Percentiles rank a stretch among this genome's conserved stretches.
Conservation (phyloP, 2,888 invertebrate genomes). For the Cheilosia scutellata region DNA sequence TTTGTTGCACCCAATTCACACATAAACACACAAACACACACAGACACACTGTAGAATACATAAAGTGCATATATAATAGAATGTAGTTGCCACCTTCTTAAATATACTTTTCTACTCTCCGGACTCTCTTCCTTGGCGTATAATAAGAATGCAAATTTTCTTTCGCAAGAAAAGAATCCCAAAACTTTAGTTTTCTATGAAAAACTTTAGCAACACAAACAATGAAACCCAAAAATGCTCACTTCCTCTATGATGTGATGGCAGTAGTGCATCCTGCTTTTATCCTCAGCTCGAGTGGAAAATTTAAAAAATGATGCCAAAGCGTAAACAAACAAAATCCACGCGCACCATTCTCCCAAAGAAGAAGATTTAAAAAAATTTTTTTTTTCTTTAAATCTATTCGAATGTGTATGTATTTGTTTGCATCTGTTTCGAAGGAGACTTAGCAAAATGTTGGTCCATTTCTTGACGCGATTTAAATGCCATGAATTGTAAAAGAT, state of each 20-base stretch:
- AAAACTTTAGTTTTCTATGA: slow-evolving; percentile 56
- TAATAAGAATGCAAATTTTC: slow-evolving; percentile 66
- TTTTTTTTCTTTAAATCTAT: slow-evolving; percentile 11
- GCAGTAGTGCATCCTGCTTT: slow-evolving; percentile 18
- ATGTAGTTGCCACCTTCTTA: slow-evolving; percentile 27
- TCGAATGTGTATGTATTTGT: not conserved
- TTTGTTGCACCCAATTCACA: slow-evolving; percentile 62
- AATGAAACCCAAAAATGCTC: slow-evolving; percentile 63
- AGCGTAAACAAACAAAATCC: slow-evolving; percentile 60
- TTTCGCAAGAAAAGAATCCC: slow-evolving; percentile 17
- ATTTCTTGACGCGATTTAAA: slow-evolving; percentile 62
- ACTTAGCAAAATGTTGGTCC: slow-evolving; percentile 31
- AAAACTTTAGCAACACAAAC: slow-evolving; percentile 70
- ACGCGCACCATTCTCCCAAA: slow-evolving; percentile 50
- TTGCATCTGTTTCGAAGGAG: not conserved
- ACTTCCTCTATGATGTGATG: slow-evolving; percentile 32
- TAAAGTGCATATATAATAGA: slow-evolving; percentile 12
- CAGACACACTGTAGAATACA: not conserved
- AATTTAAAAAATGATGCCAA: slow-evolving; percentile 44
- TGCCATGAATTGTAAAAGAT: slow-evolving; percentile 39
- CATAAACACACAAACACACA: slow-evolving; percentile 17
- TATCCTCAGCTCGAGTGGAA: slow-evolving; percentile 28
- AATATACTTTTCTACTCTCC: not conserved
- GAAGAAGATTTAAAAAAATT: slow-evolving; percentile 21
- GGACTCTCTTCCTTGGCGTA: slow-evolving; percentile 2